Conservation (phyloP, 2,888 invertebrate species). For the Caenorhabditis drosophilae region DNA sequence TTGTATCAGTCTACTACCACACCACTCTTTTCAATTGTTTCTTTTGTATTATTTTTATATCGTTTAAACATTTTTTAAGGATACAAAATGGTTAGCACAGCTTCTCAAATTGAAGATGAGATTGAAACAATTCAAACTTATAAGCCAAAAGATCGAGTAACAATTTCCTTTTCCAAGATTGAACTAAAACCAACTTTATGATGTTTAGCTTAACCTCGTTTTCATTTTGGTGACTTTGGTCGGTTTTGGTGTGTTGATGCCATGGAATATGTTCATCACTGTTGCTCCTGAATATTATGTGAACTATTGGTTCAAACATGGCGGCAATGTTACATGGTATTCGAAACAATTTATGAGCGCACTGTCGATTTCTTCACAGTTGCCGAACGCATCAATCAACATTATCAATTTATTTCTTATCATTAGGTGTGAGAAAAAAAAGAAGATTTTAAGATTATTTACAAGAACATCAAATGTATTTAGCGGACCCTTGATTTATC, state of each 20-base stretch:
- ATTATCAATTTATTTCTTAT: slow-evolving; percentile 61
- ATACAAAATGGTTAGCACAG: too few relatives aligned
- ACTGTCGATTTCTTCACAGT: slow-evolving; percentile 86
- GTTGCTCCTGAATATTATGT: slow-evolving; percentile 75
- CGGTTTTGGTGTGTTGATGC: slow-evolving; percentile 89
- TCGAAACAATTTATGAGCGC: slow-evolving; percentile 82
- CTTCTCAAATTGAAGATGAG: too few relatives aligned
- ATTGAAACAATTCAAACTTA: too few relatives aligned
- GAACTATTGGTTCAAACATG: slow-evolving; percentile 79
- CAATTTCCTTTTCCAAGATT: too few relatives aligned
- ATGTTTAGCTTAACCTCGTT: slow-evolving; percentile 73
- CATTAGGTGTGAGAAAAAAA: slow-evolving; percentile 35
- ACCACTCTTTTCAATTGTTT: too few relatives aligned
- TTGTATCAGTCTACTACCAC: too few relatives aligned
- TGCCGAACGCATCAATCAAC: slow-evolving; percentile 91
- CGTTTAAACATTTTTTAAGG: too few relatives aligned
- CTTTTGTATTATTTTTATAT: too few relatives aligned
- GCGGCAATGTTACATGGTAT: slow-evolving; percentile 71
- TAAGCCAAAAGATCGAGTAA: too few relatives aligned
- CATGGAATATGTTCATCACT: slow-evolving; percentile 99
- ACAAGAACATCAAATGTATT: slow-evolving; percentile 5
- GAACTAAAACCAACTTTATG: too few relatives aligned
- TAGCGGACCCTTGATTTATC: slow-evolving; percentile 82
- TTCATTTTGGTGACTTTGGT: slow-evolving; percentile 87
- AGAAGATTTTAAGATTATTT: not conserved